Percentiles rank a stretch among this genome's conserved stretches.
Evolutionary conservation across 2,888 invertebrate species (phyloP).

Genomic region (Xanthia togata): DNA sequence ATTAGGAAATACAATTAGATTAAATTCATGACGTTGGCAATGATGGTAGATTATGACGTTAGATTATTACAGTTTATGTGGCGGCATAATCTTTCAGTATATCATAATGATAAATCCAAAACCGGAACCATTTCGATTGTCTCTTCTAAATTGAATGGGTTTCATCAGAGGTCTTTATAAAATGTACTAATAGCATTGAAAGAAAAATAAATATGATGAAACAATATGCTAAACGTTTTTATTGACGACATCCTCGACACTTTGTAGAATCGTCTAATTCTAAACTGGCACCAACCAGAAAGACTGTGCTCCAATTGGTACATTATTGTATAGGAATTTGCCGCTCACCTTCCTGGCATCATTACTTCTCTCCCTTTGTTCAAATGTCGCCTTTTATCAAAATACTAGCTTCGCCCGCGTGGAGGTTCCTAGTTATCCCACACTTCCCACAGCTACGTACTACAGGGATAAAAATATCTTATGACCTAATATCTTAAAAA

Average conservation of each 20-base stretch:
- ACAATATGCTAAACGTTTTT: background rate
- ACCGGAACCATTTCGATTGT: background rate
- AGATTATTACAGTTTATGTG: constrained; percentile 20
- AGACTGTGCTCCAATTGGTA: background rate
- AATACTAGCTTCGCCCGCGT: too few relatives aligned
- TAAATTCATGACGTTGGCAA: background rate
- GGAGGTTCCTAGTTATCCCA: too few relatives aligned
- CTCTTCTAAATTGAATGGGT: constrained; percentile 8
- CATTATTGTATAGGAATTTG: background rate
- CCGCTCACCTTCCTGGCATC: background rate
- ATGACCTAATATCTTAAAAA: too few relatives aligned
- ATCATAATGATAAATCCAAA: background rate
- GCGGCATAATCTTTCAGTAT: constrained; percentile 12
- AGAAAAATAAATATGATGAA: background rate
- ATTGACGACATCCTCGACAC: background rate
- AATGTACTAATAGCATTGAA: background rate
- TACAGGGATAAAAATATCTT: too few relatives aligned
- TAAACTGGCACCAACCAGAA: background rate
- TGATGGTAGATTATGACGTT: constrained; percentile 2
- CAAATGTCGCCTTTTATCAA: too few relatives aligned
- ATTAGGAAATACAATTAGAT: background rate
- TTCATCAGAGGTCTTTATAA: background rate
- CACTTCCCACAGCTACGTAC: too few relatives aligned
- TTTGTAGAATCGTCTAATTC: background rate
- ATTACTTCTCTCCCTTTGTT: background rate